Evolutionary conservation across 2,797 vertebrate species (phyloP).

Genomic region (Parotocinclus haroldoi): DNA sequence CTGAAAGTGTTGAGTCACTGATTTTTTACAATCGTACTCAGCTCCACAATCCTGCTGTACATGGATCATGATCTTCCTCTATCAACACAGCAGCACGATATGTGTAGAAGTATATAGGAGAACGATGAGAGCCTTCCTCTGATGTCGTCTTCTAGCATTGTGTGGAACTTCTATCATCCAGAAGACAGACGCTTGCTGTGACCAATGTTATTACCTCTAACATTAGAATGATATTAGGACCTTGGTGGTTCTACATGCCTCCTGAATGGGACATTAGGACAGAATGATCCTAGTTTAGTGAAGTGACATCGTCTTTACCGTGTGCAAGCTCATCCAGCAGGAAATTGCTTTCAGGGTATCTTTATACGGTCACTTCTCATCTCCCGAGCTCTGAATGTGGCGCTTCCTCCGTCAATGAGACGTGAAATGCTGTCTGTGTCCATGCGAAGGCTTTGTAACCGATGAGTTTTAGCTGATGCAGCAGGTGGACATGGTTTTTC

Average conservation of each 20-base stretch:
- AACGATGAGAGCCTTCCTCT: constrained; percentile 61
- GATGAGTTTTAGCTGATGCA: constrained; percentile 26
- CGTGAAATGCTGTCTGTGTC: constrained; percentile 60
- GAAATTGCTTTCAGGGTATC: constrained; percentile 63
- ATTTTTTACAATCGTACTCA: constrained; percentile 72
- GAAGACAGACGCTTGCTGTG: constrained; percentile 63
- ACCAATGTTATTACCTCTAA: constrained; percentile 65
- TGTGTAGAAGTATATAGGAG: constrained; percentile 50
- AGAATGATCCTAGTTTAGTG: constrained; percentile 79
- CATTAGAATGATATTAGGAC: constrained; percentile 58
- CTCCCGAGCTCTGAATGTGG: constrained; percentile 69
- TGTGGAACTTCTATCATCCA: constrained; percentile 65
- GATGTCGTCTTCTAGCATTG: constrained; percentile 63
- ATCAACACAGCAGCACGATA: not conserved
- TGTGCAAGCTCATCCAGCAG: constrained; percentile 53
- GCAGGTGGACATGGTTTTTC: not conserved
- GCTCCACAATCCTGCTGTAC: constrained; percentile 69
- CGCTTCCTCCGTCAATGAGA: constrained; percentile 68
- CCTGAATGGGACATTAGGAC: constrained; percentile 79
- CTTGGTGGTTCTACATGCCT: constrained; percentile 63
- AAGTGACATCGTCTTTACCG: constrained; percentile 56
- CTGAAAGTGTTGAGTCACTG: constrained; percentile 76
- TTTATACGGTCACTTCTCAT: constrained; percentile 70
- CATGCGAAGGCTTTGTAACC: not conserved
- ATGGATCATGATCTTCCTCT: constrained; percentile 45